phyloP scores from a whole-genome alignment of 1,140 invertebrate species.

The Drosophila murphyi region DNA sequence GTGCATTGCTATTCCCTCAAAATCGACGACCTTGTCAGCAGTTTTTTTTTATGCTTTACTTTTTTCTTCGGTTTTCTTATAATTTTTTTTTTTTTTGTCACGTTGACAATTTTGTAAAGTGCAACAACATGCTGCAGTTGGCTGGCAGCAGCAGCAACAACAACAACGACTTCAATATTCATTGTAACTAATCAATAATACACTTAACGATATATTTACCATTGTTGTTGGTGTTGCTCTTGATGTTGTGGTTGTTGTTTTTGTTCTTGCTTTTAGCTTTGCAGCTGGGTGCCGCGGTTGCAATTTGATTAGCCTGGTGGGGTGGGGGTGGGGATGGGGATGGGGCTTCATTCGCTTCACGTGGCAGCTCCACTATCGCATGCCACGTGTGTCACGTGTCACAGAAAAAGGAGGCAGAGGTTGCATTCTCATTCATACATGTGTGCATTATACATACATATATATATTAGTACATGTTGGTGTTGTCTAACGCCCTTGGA shows the following conservation, averaged over 20 bases:
- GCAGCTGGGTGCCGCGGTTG: slow-evolving; percentile 30
- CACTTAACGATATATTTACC: slow-evolving; percentile 13
- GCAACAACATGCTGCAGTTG: slow-evolving; percentile 32
- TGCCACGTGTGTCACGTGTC: slow-evolving; percentile 55
- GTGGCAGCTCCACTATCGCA: slow-evolving; percentile 26
- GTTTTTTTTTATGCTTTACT: slow-evolving; percentile 58
- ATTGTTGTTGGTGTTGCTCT: background rate
- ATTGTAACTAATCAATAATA: slow-evolving; percentile 62
- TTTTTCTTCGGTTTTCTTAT: slow-evolving; percentile 7
- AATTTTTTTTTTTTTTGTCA: slow-evolving; percentile 15
- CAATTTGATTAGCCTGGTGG: slow-evolving; percentile 49
- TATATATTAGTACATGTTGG: too few species aligned
- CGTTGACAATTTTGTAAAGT: slow-evolving; percentile 68
- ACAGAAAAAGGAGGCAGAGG: background rate
- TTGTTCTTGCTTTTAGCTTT: background rate
- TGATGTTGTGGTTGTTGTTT: background rate
- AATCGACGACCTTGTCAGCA: slow-evolving; percentile 71
- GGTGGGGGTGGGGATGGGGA: background rate
- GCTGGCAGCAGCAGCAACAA: slow-evolving; percentile 14
- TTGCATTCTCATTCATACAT: background rate
- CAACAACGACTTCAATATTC: slow-evolving; percentile 25
- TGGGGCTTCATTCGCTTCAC: slow-evolving; percentile 42
- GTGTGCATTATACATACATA: background rate
- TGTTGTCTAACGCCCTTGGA: background rate
- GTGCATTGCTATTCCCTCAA: slow-evolving; percentile 22